These are phyloP conservation scores for Paramisgurnus dabryanus DNA, from an alignment of 2,113 vertebrate species.

Conservation along the genomic window DNA sequence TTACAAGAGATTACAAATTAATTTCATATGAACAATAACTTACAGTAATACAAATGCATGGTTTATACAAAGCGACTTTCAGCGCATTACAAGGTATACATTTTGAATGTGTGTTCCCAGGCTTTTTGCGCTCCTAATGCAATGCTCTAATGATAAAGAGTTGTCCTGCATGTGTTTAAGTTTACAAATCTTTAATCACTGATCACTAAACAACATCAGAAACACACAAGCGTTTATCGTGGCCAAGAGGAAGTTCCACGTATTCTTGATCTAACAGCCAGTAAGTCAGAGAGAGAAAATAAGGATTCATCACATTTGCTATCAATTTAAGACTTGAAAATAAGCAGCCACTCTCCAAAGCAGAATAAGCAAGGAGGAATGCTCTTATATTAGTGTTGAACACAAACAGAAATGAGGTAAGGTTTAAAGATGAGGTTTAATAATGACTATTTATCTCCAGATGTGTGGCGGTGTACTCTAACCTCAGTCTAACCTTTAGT, in stretches of 20 bases:
- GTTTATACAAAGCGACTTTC: no score
- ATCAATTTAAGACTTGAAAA: conserved; percentile 80
- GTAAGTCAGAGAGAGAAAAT: conserved; percentile 52
- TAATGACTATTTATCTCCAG: conserved; percentile 65
- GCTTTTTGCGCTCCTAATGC: no score
- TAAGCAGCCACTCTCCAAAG: conserved; percentile 76
- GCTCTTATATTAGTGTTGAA: conserved; percentile 76
- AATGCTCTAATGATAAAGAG: no score
- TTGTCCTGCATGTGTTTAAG: not conserved
- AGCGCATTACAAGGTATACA: no score
- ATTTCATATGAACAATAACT: no score
- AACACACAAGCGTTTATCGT: conserved; percentile 71
- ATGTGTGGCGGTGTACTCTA: conserved; percentile 59
- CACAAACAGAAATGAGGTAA: not conserved
- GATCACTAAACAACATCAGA: conserved; percentile 70
- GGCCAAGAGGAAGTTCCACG: conserved; percentile 76
- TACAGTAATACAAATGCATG: no score
- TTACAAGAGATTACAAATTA: no score
- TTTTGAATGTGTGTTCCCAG: no score
- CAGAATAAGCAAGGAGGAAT: conserved; percentile 74
- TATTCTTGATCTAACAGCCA: conserved; percentile 68
- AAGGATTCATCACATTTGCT: conserved; percentile 78
- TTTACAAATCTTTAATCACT: conserved; percentile 5
- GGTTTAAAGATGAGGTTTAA: conserved; percentile 38
- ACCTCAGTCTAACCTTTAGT: conserved; percentile 47